These are phyloP conservation scores for Trichopoda pennipes DNA, from an alignment of 2,888 invertebrate species.

Conservation along the genomic window DNA sequence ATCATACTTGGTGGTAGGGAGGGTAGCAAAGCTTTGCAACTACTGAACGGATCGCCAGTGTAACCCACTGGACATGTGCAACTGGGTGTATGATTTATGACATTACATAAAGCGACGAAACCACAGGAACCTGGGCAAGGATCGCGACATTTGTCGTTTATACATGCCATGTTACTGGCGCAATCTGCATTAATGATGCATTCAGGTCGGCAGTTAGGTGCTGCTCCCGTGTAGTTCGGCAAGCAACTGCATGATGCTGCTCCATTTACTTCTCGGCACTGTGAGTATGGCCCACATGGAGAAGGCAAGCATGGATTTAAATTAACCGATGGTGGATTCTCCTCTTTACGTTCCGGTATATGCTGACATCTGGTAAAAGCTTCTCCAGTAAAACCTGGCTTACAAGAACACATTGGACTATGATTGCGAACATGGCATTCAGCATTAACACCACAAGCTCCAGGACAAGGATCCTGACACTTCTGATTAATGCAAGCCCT, in stretches of 20 bases:
- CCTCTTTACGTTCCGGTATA: constrained; percentile 82
- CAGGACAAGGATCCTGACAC: constrained; percentile 90
- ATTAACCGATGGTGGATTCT: constrained; percentile 73
- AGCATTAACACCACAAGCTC: constrained; percentile 89
- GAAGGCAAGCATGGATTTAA: constrained; percentile 88
- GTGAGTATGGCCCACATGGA: constrained; percentile 89
- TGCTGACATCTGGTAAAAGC: constrained; percentile 86
- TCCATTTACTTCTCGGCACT: constrained; percentile 86
- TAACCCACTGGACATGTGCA: constrained; percentile 88
- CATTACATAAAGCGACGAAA: constrained; percentile 86
- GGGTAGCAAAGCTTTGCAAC: constrained; percentile 84
- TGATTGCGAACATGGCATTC: constrained; percentile 91
- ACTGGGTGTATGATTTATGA: constrained; percentile 89
- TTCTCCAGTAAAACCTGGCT: constrained; percentile 88
- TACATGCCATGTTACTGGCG: constrained; percentile 86
- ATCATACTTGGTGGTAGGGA: constrained; percentile 78
- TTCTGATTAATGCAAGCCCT: constrained; percentile 89
- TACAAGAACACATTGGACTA: constrained; percentile 90
- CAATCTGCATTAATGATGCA: constrained; percentile 89
- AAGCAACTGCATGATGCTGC: constrained; percentile 88
- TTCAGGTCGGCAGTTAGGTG: constrained; percentile 90
- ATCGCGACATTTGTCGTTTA: constrained; percentile 87
- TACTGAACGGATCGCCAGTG: constrained; percentile 89
- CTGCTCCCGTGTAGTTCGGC: constrained; percentile 86
- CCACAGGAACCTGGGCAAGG: constrained; percentile 91